phyloP scores from a whole-genome alignment of 2,113 vertebrate genomes.

The Carassius carassius region DNA sequence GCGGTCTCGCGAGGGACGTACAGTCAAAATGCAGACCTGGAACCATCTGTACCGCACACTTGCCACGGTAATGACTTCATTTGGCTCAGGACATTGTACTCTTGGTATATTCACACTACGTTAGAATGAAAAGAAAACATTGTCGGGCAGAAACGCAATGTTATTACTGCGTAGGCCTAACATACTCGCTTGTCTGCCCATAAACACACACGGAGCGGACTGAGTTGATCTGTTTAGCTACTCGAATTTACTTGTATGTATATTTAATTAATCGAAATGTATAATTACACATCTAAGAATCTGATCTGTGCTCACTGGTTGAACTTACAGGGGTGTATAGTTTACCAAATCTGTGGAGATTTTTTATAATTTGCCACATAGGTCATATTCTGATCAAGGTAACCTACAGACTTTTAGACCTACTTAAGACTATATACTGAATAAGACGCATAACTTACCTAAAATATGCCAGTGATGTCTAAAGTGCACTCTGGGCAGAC shows the following conservation, averaged over 20 bases:
- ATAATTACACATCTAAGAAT: background rate
- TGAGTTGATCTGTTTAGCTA: background rate
- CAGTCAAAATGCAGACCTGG: constrained; percentile 85
- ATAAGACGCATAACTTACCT: background rate
- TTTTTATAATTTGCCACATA: background rate
- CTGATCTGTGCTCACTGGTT: too few relatives aligned
- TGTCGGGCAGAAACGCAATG: background rate
- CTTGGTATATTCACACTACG: background rate
- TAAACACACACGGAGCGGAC: background rate
- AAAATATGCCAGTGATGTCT: background rate
- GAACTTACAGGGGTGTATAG: too few relatives aligned
- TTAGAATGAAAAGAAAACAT: background rate
- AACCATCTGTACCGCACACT: constrained; percentile 80
- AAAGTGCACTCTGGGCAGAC: background rate
- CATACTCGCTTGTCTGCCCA: background rate
- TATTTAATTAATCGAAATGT: background rate
- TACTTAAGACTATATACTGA: too few relatives aligned
- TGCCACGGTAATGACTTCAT: constrained; percentile 76
- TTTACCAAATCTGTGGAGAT: background rate
- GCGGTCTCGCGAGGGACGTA: constrained; percentile 52
- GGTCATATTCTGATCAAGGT: background rate
- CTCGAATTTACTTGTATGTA: background rate
- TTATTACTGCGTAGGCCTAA: constrained; percentile 6
- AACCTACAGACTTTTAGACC: too few relatives aligned
- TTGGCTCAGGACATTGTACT: background rate